phyloP scores from a whole-genome alignment of 2,888 invertebrate species.

The Lasioglossum lativentre region DNA sequence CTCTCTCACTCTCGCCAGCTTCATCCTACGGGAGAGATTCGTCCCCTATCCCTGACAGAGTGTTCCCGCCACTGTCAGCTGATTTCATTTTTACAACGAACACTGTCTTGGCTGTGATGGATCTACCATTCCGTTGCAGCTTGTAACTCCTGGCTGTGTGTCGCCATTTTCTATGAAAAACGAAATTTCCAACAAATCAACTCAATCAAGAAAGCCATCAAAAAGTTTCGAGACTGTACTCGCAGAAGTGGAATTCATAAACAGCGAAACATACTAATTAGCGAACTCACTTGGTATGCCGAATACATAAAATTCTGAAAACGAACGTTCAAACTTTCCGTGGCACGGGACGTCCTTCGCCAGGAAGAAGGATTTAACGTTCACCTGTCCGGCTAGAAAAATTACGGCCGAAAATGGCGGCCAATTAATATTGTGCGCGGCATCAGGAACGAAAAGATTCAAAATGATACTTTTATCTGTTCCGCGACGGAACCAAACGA shows the following conservation, averaged over 20 bases:
- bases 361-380: not conserved
- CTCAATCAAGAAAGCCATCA: no score
- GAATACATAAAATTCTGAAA: not conserved
- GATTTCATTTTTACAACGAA: not conserved
- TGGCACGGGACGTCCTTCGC: not conserved
- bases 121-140: not conserved
- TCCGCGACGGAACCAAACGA: not conserved
- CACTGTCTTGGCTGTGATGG: not conserved
- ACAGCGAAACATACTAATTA: not conserved
- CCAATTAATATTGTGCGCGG: not conserved
- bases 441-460: not conserved
- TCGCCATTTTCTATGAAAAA: not conserved
- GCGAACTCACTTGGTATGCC: not conserved
- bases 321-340: not conserved
- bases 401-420: not conserved
- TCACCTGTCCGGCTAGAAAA: conserved; percentile 8
- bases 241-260: not conserved
- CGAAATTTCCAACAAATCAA: no score
- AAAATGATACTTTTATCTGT: not conserved
- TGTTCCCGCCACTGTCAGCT: not conserved
- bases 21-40: not conserved
- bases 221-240: not conserved
- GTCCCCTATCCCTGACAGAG: not conserved
- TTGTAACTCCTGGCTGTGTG: not conserved
- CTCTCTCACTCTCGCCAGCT: not conserved